These are phyloP conservation scores for Adineta ricciae DNA, from an alignment of 2,888 invertebrate species.

Conservation along the genomic window DNA sequence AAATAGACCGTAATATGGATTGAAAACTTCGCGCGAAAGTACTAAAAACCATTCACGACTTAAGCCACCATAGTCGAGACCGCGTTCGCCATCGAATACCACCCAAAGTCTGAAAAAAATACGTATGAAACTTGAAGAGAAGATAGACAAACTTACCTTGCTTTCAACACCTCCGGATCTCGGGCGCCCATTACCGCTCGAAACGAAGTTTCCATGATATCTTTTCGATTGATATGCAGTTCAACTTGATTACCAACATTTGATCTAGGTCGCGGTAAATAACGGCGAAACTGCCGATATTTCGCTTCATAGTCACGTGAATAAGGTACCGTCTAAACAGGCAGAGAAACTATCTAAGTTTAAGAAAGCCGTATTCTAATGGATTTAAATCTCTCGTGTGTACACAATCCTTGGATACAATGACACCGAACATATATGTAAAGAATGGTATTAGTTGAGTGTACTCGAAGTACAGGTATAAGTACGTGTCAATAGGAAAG, in stretches of 20 bases:
- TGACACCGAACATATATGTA: too few species aligned
- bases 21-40: conserved; percentile 97
- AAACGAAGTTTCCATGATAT: conserved; percentile 18
- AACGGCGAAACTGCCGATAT: background rate
- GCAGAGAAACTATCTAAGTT: conserved; percentile 38
- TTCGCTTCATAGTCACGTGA: conserved; percentile 15
- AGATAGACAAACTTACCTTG: background rate
- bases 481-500: too few species aligned
- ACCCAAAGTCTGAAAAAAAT: conserved; percentile 72
- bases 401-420: too few species aligned
- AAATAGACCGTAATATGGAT: conserved; percentile 96
- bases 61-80: conserved; percentile 86
- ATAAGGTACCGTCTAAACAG: background rate
- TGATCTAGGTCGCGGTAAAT: background rate
- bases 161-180: background rate
- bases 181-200: background rate
- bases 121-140: background rate
- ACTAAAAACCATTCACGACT: conserved; percentile 98
- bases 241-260: background rate
- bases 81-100: conserved; percentile 86
- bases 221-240: conserved; percentile 7
- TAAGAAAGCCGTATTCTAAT: too few species aligned
- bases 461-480: too few species aligned
- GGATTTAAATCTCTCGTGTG: too few species aligned
- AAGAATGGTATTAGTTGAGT: too few species aligned